A percentile compares a stretch with the other conserved stretches of the same genome.
phyloP scores from a whole-genome alignment of 2,888 invertebrate genomes.

The Epistrophe grossulariae region DNA sequence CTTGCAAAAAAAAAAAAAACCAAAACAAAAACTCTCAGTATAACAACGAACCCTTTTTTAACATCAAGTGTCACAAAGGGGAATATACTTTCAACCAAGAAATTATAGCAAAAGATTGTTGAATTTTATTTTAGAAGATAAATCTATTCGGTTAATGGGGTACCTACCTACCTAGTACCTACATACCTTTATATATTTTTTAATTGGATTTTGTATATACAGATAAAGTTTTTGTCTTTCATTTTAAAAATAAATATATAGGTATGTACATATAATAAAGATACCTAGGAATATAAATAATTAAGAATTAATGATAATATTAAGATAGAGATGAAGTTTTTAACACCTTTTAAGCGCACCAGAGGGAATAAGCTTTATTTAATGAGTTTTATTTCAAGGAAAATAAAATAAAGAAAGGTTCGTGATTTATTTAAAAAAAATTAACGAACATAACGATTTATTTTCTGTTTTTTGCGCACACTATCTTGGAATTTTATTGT shows the following conservation, averaged over 20 bases:
- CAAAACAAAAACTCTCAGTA: background rate
- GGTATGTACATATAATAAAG: too few species aligned
- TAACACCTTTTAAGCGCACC: slow-evolving; percentile 15
- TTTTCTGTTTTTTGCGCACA: too few species aligned
- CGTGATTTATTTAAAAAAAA: background rate
- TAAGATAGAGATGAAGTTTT: slow-evolving; percentile 1
- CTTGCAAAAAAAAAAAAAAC: background rate
- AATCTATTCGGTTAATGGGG: slow-evolving; percentile 43
- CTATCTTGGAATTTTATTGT: background rate
- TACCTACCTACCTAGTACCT: too few species aligned
- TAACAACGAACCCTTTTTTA: slow-evolving; percentile 12
- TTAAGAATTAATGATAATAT: background rate
- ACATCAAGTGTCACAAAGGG: slow-evolving; percentile 7
- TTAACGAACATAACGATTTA: background rate
- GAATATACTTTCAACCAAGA: background rate
- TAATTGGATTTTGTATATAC: slow-evolving; percentile 35
- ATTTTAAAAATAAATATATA: background rate
- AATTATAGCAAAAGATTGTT: background rate
- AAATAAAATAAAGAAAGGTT: background rate
- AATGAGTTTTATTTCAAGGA: background rate
- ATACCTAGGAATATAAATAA: background rate
- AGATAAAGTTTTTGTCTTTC: slow-evolving; percentile 2
- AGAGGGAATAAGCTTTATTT: background rate
- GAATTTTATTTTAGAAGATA: slow-evolving; percentile 12
- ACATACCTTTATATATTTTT: slow-evolving; percentile 12